phyloP scores from a whole-genome alignment of 1,140 invertebrate genomes.

The Notospermus geniculatus region DNA sequence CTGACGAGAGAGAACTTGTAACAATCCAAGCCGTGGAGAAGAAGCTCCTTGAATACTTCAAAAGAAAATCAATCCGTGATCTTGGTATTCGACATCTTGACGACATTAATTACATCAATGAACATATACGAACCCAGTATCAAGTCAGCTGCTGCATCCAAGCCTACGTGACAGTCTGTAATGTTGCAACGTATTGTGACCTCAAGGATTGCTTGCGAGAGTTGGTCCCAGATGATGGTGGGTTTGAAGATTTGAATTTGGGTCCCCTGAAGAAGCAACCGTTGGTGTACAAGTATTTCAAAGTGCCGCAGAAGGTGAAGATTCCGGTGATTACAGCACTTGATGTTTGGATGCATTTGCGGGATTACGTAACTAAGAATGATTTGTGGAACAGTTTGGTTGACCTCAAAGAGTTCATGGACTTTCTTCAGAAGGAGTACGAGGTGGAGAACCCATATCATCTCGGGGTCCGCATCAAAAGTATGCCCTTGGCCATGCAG shows the following conservation, averaged over 20 bases:
- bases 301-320: conserved; percentile 37
- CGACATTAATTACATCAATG: conserved; percentile 25
- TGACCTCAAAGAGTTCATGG: conserved; percentile 43
- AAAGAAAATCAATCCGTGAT: conserved; percentile 3
- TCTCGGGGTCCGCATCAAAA: conserved; percentile 46
- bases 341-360: conserved; percentile 45
- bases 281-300: conserved; percentile 44
- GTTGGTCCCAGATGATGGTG: conserved; percentile 30
- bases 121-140: conserved; percentile 30
- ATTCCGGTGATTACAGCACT: conserved; percentile 44
- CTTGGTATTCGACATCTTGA: not conserved
- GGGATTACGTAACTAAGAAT: conserved; percentile 35
- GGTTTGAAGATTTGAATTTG: conserved; percentile 40
- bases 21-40: not conserved
- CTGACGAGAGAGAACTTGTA: not conserved
- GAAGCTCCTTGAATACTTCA: not conserved
- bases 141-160: conserved; percentile 48
- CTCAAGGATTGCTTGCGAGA: conserved; percentile 34
- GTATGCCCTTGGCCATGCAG: conserved; percentile 41
- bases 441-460: conserved; percentile 35
- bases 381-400: conserved; percentile 37
- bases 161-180: conserved; percentile 37
- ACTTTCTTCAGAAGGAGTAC: conserved; percentile 38
- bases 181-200: conserved; percentile 44
- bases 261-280: conserved; percentile 48